phyloP scores from a whole-genome alignment of 2,113 vertebrate species.

The Nannospalax galili region DNA sequence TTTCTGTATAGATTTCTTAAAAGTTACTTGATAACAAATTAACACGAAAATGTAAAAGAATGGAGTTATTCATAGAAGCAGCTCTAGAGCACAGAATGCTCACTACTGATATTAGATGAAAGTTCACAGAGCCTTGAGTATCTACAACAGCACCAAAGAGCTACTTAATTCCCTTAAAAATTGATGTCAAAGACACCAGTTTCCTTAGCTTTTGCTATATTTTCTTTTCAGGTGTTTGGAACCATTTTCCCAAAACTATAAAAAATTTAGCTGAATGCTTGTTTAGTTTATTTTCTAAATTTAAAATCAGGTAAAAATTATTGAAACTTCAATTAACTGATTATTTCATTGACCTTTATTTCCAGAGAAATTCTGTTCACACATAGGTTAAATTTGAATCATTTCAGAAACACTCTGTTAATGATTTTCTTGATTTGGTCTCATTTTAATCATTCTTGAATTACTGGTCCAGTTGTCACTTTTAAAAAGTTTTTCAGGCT shows the following conservation, averaged over 20 bases:
- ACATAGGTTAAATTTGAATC: not conserved
- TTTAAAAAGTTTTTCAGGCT: not conserved
- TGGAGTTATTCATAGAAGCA: not conserved
- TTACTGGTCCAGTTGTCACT: not conserved
- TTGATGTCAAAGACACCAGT: not conserved
- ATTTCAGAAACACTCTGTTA: not conserved
- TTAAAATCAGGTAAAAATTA: not conserved
- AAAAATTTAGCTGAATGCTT: not conserved
- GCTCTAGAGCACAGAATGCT: not conserved
- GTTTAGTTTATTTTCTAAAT: slow-evolving; percentile 1
- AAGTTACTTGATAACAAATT: not conserved
- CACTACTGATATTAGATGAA: not conserved
- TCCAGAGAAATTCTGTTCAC: not conserved
- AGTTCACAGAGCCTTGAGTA: not conserved
- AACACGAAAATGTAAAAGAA: slow-evolving; percentile 1
- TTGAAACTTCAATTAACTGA: not conserved
- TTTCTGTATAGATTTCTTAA: not conserved
- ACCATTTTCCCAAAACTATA: not conserved
- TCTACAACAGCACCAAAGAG: not conserved
- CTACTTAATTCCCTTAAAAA: not conserved
- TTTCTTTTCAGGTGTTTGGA: not conserved
- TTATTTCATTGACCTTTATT: not conserved
- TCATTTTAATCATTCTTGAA: slow-evolving; percentile 13
- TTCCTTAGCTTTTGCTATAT: not conserved
- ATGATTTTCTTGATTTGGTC: not conserved